Percentiles rank a stretch among this genome's conserved stretches.
Conservation (phyloP, 1,140 invertebrate species). For the Drosophila cardini region DNA sequence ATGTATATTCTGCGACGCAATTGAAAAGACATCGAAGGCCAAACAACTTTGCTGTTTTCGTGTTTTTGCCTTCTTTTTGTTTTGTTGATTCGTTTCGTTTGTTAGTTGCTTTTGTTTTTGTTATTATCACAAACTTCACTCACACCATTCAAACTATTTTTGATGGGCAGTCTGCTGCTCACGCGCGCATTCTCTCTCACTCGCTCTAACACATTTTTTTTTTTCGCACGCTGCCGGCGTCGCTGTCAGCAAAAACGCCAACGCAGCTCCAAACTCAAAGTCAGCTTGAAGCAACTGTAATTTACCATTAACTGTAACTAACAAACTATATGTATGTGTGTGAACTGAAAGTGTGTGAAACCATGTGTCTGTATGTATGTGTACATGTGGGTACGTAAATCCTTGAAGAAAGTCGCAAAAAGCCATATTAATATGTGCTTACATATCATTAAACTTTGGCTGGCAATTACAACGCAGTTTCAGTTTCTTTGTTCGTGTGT, state of each 20-base stretch:
- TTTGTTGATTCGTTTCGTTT: constrained; percentile 11
- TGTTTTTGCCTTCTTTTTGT: constrained; percentile 53
- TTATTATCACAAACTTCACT: constrained; percentile 70
- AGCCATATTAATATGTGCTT: constrained; percentile 6
- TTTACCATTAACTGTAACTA: background rate
- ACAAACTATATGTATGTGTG: background rate
- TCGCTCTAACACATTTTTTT: constrained; percentile 7
- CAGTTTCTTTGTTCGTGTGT: constrained; percentile 41
- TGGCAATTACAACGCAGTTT: constrained; percentile 38
- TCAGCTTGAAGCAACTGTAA: background rate
- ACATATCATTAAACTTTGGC: constrained; percentile 29
- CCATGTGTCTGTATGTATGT: background rate
- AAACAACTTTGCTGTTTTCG: constrained; percentile 76
- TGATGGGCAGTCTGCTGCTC: constrained; percentile 20
- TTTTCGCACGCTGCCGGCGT: constrained; percentile 51
- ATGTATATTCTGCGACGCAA: constrained; percentile 78
- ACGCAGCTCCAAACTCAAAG: constrained; percentile 6
- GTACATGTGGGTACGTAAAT: constrained; percentile 24
- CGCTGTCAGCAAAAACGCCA: constrained; percentile 11
- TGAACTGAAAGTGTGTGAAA: too few relatives aligned
- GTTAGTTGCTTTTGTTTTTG: constrained; percentile 60
- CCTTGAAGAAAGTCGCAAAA: constrained; percentile 61
- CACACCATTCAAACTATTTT: constrained; percentile 20
- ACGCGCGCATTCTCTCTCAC: constrained; percentile 20
- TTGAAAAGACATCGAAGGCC: constrained; percentile 82